These are phyloP conservation scores for Cottoperca gobio DNA, from an alignment of 2,797 vertebrate species.

Conservation along the genomic window DNA sequence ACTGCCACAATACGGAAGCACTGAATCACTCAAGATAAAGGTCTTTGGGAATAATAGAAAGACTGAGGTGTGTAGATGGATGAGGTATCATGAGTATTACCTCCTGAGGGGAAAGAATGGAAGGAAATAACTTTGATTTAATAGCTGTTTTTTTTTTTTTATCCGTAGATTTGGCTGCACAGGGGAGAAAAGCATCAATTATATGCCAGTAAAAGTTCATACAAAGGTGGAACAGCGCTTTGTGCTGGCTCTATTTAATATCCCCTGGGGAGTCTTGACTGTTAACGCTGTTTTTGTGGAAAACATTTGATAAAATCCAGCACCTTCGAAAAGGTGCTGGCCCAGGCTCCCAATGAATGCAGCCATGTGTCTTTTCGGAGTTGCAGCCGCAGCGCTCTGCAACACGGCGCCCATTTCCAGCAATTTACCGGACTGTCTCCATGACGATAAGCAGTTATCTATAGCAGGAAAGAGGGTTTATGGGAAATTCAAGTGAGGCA, in stretches of 20 bases:
- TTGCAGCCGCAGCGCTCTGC: constrained; percentile 20
- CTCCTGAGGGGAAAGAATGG: constrained; percentile 18
- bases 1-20: constrained; percentile 45
- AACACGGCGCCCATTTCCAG: constrained; percentile 44
- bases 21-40: constrained; percentile 58
- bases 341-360: constrained; percentile 21
- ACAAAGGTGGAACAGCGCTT: constrained; percentile 35
- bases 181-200: constrained; percentile 44
- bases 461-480: constrained; percentile 53
- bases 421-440: constrained; percentile 59
- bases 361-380: constrained; percentile 33
- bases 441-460: constrained; percentile 70
- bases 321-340: constrained; percentile 35
- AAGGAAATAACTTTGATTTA: constrained; percentile 56
- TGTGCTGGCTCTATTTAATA: constrained; percentile 40
- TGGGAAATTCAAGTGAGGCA: constrained; percentile 47
- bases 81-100: constrained; percentile 39
- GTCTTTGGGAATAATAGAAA: constrained; percentile 51
- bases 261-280: constrained; percentile 21
- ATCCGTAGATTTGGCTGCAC: constrained; percentile 22
- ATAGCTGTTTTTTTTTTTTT: constrained; percentile 59
- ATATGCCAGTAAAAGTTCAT: constrained; percentile 51
- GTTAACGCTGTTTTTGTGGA: constrained; percentile 29
- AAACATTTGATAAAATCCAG: constrained; percentile 51
- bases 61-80: constrained; percentile 37